These are phyloP conservation scores for Gymnocypris eckloni DNA, from an alignment of 2,797 vertebrate species.

Conservation along the genomic window DNA sequence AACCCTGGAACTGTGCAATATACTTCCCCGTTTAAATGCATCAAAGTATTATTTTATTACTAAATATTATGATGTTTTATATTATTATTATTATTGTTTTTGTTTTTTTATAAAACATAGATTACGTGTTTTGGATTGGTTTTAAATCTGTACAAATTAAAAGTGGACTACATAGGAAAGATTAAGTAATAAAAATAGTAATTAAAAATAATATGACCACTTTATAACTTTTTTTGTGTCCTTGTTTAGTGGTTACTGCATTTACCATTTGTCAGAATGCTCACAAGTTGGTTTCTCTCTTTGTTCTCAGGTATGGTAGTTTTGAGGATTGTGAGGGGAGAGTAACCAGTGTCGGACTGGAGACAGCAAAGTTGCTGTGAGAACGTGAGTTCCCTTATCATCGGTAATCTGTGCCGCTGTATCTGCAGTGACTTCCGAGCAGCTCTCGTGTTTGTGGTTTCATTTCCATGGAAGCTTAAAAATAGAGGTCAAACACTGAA, in stretches of 20 bases:
- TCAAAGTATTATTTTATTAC: background rate
- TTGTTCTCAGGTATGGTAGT: slow-evolving; percentile 74
- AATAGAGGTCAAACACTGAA: background rate
- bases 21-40: background rate
- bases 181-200: background rate
- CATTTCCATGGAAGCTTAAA: slow-evolving; percentile 5
- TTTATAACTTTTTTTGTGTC: background rate
- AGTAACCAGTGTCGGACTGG: slow-evolving; percentile 60
- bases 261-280: background rate
- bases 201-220: background rate
- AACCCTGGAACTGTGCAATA: background rate
- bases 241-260: background rate
- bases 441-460: slow-evolving; percentile 21
- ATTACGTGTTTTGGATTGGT: background rate
- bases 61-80: background rate
- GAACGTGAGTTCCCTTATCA: slow-evolving; percentile 74
- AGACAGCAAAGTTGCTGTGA: slow-evolving; percentile 74
- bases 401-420: background rate
- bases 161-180: background rate
- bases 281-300: slow-evolving; percentile 26
- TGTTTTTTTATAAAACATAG: background rate
- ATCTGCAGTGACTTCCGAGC: background rate
- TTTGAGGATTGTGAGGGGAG: slow-evolving; percentile 67
- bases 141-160: background rate
- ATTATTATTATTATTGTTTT: background rate